phyloP scores from a whole-genome alignment of 2,113 vertebrate genomes.

The Saguinus midas region DNA sequence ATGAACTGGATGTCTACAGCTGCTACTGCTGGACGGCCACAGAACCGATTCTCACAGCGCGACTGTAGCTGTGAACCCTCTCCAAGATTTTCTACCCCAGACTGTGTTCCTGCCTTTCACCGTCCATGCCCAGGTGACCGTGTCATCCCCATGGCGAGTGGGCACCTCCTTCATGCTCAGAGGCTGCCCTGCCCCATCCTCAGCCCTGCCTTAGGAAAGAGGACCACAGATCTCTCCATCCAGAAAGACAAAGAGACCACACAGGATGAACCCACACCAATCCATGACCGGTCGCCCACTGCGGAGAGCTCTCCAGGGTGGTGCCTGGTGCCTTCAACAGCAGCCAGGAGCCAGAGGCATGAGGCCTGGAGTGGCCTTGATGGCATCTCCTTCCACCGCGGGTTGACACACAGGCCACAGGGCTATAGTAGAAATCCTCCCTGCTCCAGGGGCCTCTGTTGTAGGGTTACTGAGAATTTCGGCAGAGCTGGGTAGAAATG shows the following conservation, averaged over 20 bases:
- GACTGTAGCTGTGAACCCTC: neutral
- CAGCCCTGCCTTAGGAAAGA: neutral
- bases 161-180: accelerated
- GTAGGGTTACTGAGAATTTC: neutral
- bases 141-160: accelerated
- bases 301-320: neutral
- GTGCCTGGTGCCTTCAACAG: accelerated
- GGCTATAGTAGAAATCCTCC: neutral
- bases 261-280: accelerated
- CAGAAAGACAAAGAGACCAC: too few species aligned
- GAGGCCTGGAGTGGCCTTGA: accelerated
- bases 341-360: neutral
- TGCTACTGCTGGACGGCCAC: accelerated
- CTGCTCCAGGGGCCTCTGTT: neutral
- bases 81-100: neutral
- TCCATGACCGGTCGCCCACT: accelerated
- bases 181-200: neutral
- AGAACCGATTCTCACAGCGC: accelerated
- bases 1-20: neutral
- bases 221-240: neutral
- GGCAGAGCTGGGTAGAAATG: neutral
- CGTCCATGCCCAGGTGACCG: accelerated
- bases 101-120: neutral
- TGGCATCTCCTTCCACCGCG: neutral
- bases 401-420: neutral